Evolutionary conservation across 1,140 invertebrate species (phyloP).

Genomic region (Phymorhynchus buccinoides): DNA sequence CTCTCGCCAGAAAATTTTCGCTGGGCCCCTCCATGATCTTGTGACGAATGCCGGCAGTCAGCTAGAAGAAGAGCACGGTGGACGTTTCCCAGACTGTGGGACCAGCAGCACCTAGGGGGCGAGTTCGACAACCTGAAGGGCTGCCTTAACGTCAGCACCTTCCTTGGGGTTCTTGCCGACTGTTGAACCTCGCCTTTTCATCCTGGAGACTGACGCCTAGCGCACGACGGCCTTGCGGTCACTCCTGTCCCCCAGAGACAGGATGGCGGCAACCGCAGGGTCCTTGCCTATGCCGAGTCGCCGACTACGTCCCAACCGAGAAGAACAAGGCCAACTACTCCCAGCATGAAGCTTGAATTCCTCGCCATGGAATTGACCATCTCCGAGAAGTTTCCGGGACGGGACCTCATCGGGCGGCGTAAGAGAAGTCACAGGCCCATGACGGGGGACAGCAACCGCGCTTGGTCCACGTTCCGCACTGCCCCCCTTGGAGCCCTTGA

Average conservation of each 20-base stretch:
- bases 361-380: too few species aligned
- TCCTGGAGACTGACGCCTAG: too few species aligned
- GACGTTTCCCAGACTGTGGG: constrained; percentile 32
- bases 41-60: too few species aligned
- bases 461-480: too few species aligned
- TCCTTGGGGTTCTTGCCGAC: constrained; percentile 44
- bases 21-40: constrained; percentile 44
- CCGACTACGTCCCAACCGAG: too few species aligned
- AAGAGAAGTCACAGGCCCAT: constrained; percentile 42
- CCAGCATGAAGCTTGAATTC: too few species aligned
- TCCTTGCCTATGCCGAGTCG: constrained; percentile 43
- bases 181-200: constrained; percentile 28
- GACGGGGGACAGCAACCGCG: too few species aligned
- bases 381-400: too few species aligned
- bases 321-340: too few species aligned
- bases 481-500: too few species aligned
- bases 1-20: not conserved
- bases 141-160: constrained; percentile 31
- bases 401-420: constrained; percentile 44
- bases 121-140: constrained; percentile 33
- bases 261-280: constrained; percentile 26
- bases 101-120: not conserved
- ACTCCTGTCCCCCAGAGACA: constrained; percentile 37
- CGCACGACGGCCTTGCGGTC: constrained; percentile 43
- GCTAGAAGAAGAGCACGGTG: constrained; percentile 18